Percentiles rank a stretch among this genome's conserved stretches.
These are phyloP conservation scores for Rhyacophila brunnea DNA, from an alignment of 1,140 invertebrate species.

Conservation along the genomic window DNA sequence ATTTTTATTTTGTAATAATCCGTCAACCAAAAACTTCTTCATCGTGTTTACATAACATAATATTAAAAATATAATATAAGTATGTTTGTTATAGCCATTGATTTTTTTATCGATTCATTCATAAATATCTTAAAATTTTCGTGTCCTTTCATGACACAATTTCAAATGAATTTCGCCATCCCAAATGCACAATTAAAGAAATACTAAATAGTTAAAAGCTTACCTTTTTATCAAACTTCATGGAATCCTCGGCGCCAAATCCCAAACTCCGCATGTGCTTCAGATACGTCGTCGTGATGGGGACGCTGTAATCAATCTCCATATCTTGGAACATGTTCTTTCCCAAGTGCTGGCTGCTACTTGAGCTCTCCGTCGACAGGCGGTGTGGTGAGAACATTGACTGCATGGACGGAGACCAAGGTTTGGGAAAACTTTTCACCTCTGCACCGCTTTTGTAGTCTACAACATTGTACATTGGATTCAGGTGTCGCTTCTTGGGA, in stretches of 20 bases:
- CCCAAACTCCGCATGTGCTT: constrained; percentile 73
- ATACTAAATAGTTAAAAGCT: constrained; percentile 33
- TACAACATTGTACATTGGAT: constrained; percentile 34
- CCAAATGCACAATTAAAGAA: too few relatives aligned
- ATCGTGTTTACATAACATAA: too few relatives aligned
- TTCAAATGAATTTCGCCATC: too few relatives aligned
- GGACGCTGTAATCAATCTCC: constrained; percentile 75
- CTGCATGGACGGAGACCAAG: constrained; percentile 36
- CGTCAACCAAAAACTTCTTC: too few relatives aligned
- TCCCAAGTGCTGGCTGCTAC: constrained; percentile 33
- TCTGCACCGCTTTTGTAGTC: constrained; percentile 38
- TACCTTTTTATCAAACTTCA: constrained; percentile 60
- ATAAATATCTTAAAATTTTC: too few relatives aligned
- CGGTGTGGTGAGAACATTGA: constrained; percentile 54
- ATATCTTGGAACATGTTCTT: constrained; percentile 44
- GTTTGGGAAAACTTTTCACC: constrained; percentile 39
- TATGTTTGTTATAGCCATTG: too few relatives aligned
- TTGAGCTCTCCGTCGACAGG: constrained; percentile 38
- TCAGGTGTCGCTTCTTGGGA: constrained; percentile 47
- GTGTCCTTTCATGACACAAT: too few relatives aligned
- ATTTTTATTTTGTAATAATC: too few relatives aligned
- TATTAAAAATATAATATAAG: too few relatives aligned
- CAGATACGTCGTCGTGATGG: constrained; percentile 82
- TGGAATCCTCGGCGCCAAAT: constrained; percentile 56
- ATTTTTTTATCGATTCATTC: too few relatives aligned